Evolutionary conservation across 1,140 invertebrate genomes (phyloP).

Genomic region (Melanaphis sacchari): DNA sequence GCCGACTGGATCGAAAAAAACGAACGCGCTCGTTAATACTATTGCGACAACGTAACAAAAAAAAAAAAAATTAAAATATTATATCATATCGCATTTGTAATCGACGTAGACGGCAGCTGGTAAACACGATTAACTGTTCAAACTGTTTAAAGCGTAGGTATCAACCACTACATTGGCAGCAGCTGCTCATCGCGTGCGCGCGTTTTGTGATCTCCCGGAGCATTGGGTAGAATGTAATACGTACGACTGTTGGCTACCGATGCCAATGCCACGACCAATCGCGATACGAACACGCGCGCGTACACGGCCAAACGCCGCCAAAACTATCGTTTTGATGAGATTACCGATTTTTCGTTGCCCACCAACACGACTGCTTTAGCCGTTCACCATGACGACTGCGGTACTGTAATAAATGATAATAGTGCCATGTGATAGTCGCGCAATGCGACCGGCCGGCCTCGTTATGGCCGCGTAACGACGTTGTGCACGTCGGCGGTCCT

Average conservation of each 20-base stretch:
- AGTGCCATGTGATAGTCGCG: background rate
- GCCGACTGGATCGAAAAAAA: background rate
- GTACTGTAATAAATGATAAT: too few species aligned
- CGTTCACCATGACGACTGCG: background rate
- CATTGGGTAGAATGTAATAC: slow-evolving; percentile 18
- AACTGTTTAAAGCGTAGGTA: slow-evolving; percentile 30
- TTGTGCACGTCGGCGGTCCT: background rate
- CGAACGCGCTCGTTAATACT: background rate
- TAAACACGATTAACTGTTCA: slow-evolving; percentile 37
- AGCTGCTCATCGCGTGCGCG: slow-evolving; percentile 16
- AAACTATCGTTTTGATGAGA: slow-evolving; percentile 39
- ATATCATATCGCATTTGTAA: background rate
- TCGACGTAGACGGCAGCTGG: slow-evolving; percentile 26
- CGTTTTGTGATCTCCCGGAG: background rate
- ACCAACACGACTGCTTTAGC: too few species aligned
- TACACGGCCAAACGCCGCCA: background rate
- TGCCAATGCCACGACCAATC: background rate
- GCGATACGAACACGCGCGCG: background rate
- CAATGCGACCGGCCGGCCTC: slow-evolving; percentile 24
- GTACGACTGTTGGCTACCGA: background rate
- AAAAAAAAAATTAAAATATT: background rate
- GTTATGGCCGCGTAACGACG: slow-evolving; percentile 9
- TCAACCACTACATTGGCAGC: background rate
- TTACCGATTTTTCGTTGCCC: slow-evolving; percentile 38
- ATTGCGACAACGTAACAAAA: background rate